Evolutionary conservation across 2,113 vertebrate species (phyloP), one percentile per base, ranked within the genome.

Genomic region (Isurus oxyrinchus): DNA sequence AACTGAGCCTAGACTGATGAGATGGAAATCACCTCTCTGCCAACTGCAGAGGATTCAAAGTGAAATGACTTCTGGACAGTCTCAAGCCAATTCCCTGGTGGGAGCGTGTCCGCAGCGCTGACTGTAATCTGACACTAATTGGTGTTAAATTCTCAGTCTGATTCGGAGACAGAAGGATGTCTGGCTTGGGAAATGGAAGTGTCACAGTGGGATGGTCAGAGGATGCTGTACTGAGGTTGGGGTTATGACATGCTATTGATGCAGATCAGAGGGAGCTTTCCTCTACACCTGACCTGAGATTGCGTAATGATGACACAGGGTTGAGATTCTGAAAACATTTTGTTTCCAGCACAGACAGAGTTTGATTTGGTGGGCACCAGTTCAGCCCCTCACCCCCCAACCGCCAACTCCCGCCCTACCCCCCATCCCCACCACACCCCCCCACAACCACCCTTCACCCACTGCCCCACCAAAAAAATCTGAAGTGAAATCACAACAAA

Each of bases 81-180:
- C 61, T 44, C 40, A 95, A 67, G 40, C n/a, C 93, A 95, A 49
- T 27, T 49, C 63, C 93, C 61, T 49, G n/a, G 23, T 66, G 63
- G 93, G 23, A 27, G 61, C 10, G 21, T 25, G 40, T 49, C 63
- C 93, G 66, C n/a, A 69, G 93, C 93, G 27, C 55, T 35, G 55
- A 59, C 55, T 61, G 31, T 91, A 59, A 91, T 91, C 61, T 95
- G 61, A 95, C 61, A 95, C 63, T 67, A 95, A 95, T 49, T 67
- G 63, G 59, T 49, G 40, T 95, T 95, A 66, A 69, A 95, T 67
- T 67, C 7, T 25, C n/a, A 21, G 59, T n/a, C 91, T 67, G 61
- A 95, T 69, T 95, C n/a, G 44, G 61, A 95, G 63, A 66, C n/a
- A 44, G n/a, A 21, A 25, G 63, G 63, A 95, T 69, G 59, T 19